These are phyloP conservation scores for Alexandromys fortis DNA, from an alignment of 2,113 vertebrate species.

Conservation along the genomic window DNA sequence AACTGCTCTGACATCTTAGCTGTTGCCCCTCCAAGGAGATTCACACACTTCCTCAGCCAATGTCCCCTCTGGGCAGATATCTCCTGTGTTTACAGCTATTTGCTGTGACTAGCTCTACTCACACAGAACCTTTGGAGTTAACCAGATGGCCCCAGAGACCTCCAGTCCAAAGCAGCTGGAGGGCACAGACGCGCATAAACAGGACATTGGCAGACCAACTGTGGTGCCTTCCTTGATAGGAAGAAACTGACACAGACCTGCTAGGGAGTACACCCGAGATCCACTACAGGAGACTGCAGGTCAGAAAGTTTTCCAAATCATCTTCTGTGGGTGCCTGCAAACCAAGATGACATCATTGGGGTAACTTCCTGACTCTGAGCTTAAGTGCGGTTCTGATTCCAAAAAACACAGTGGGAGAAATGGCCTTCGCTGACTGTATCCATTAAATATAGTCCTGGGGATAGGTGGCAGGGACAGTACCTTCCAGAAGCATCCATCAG, in stretches of 20 bases:
- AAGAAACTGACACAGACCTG: neutral
- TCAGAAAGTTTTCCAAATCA: slow-evolving; percentile 12
- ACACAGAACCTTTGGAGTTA: slow-evolving; percentile 65
- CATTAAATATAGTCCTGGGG: neutral
- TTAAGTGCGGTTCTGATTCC: neutral
- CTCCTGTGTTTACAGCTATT: slow-evolving; percentile 58
- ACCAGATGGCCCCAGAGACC: slow-evolving; percentile 24
- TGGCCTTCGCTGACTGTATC: neutral
- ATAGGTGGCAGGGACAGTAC: neutral
- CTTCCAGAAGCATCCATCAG: neutral
- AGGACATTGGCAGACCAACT: slow-evolving; percentile 24
- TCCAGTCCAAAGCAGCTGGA: slow-evolving; percentile 28
- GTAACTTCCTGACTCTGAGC: neutral
- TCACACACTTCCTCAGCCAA: slow-evolving; percentile 36
- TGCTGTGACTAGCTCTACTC: slow-evolving; percentile 59
- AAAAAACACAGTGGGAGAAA: neutral
- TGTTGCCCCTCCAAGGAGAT: slow-evolving; percentile 68
- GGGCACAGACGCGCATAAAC: slow-evolving; percentile 48
- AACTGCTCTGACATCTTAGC: slow-evolving; percentile 70
- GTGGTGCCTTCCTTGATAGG: neutral
- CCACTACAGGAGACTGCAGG: neutral
- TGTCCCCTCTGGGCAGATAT: slow-evolving; percentile 6
- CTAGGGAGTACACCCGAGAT: neutral
- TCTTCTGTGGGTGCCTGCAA: neutral
- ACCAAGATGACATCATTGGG: neutral